Evolutionary conservation across 2,888 invertebrate species (phyloP), one percentile per base, ranked within the genome.

Genomic region (Latheticus oryzae): DNA sequence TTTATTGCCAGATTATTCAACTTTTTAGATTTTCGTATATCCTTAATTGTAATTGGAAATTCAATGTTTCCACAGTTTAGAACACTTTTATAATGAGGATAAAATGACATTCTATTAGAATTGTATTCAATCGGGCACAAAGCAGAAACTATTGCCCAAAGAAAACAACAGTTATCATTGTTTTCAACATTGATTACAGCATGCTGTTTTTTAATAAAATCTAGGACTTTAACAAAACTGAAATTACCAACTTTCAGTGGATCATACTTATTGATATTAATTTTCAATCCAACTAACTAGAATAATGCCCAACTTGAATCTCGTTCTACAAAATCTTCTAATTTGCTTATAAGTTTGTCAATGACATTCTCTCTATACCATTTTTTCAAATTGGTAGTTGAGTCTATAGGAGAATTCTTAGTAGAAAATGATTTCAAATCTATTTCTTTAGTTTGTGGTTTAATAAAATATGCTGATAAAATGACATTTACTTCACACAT

Each of bases 11-110:
- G 42, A 21, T 64, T 28, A 32, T 70, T 69, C 9, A 60, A 52
- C 15, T 61, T 59, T 61, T 71, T 70, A 63, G 71, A 71, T 30
- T 59, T 57, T n/a, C n/a, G n/a, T n/a, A n/a, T n/a, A n/a, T n/a
- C n/a, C n/a, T n/a, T n/a, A n/a, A n/a, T n/a, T 4, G 58, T 24
- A 13, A 71, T 64, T 2, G 70, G 69, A 53, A 70, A 71, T 7
- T 54, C 26, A 24, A 71, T 66, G 1, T 60, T 63, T 13, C 60
- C 52, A 1, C 66, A 52, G 8, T 70, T 67, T 26, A 70, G 59
- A 3, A 67, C 63, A 4, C 26, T 21, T 11, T 55, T 51, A 47
- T 61, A 65, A 37, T 68, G 56, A 2, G 66, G 65, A 51, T 71
- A 71, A 5, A 51, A 56, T 7, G 54, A 43, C n/a, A 55, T 7